Percentiles rank a stretch among this genome's conserved stretches.
phyloP scores from a whole-genome alignment of 2,113 vertebrate species.

The Baryphthengus martii region DNA sequence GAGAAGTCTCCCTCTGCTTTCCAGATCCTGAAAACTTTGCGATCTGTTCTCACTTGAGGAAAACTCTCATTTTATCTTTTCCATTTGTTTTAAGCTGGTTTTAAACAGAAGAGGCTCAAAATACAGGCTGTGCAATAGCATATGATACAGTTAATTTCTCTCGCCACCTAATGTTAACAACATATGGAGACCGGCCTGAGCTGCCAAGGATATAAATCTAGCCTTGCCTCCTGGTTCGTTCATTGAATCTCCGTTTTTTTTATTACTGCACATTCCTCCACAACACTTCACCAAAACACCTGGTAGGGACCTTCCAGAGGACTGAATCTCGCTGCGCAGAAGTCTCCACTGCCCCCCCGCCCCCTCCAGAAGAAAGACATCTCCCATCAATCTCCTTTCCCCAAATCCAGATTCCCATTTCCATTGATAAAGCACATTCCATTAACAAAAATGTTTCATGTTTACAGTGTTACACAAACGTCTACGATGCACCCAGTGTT shows the following conservation, averaged over 20 bases:
- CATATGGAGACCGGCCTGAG: conserved; percentile 21
- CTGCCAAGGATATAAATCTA: conserved; percentile 49
- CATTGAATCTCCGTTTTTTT: conserved; percentile 19
- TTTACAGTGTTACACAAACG: background rate
- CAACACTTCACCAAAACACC: conserved; percentile 26
- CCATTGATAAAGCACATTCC: background rate
- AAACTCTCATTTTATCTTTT: conserved; percentile 18
- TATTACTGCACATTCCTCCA: conserved; percentile 26
- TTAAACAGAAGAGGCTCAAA: conserved; percentile 6
- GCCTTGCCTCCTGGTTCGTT: background rate
- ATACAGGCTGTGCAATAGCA: background rate
- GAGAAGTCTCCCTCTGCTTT: background rate
- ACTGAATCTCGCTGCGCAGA: background rate
- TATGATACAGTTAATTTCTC: conserved; percentile 50
- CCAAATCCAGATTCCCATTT: background rate
- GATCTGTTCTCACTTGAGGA: conserved; percentile 43
- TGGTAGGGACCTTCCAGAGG: conserved; percentile 1
- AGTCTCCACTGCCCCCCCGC: background rate
- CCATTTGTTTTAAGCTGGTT: conserved; percentile 8
- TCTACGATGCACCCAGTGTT: background rate
- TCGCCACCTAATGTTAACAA: conserved; percentile 16
- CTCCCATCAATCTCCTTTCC: background rate
- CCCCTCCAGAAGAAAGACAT: background rate
- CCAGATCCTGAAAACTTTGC: background rate
- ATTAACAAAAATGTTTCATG: background rate